phyloP scores from a whole-genome alignment of 2,113 vertebrate species.

The Vicugna pacos region DNA sequence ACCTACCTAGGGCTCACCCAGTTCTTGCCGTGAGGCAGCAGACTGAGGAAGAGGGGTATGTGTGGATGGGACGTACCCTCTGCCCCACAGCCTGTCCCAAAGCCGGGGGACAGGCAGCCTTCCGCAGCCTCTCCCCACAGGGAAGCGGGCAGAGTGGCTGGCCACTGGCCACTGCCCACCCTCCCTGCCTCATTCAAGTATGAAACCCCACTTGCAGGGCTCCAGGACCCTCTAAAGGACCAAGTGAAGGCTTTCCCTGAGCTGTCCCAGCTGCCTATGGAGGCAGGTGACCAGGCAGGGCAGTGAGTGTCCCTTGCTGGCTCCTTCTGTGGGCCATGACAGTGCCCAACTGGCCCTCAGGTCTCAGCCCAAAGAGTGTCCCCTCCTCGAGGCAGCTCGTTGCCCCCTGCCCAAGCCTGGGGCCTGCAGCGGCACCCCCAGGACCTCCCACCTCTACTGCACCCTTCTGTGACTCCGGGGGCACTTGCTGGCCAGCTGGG shows the following conservation, averaged over 20 bases:
- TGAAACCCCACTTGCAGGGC: neutral
- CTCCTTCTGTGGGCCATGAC: neutral
- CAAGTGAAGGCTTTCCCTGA: neutral
- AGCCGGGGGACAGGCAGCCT: neutral
- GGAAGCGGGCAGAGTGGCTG: neutral
- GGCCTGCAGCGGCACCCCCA: neutral
- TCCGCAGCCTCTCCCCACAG: neutral
- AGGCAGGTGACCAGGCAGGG: neutral
- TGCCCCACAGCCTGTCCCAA: neutral
- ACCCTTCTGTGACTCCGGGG: neutral
- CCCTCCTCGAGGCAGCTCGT: neutral
- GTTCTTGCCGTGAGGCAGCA: slow-evolving; percentile 71
- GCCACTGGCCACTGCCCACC: neutral
- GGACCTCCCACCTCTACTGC: neutral
- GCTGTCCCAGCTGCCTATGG: neutral
- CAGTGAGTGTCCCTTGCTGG: neutral
- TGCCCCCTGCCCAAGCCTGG: neutral
- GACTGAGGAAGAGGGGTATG: neutral
- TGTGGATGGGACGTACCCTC: neutral
- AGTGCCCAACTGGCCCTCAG: neutral
- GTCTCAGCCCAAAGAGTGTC: neutral
- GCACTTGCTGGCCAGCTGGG: neutral
- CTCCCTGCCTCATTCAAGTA: neutral
- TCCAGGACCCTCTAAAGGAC: neutral
- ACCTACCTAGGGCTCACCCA: slow-evolving; percentile 68